These are phyloP conservation scores for Eospalax fontanierii DNA, from an alignment of 2,797 vertebrate genomes.

Conservation along the genomic window DNA sequence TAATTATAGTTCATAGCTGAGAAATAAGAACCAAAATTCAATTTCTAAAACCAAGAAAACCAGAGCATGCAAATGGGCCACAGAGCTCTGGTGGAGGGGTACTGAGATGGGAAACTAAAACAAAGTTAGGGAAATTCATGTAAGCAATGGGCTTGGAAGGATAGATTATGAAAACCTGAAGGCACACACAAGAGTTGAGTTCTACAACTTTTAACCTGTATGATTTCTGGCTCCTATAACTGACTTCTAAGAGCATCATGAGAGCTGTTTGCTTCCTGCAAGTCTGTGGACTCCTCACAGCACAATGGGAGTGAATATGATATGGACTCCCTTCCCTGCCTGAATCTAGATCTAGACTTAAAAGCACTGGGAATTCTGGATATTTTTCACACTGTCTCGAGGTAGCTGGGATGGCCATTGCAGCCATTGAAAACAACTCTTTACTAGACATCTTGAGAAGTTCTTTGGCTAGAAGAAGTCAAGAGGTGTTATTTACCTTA, in stretches of 20 bases:
- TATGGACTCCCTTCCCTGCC: neutral
- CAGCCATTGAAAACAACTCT: neutral
- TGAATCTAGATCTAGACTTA: neutral
- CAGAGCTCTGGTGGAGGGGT: neutral
- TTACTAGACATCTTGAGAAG: neutral
- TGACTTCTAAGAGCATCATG: neutral
- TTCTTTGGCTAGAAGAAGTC: constrained; percentile 82
- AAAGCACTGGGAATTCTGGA: neutral
- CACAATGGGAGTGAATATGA: neutral
- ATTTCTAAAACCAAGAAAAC: neutral
- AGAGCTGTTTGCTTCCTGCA: neutral
- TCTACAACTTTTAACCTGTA: neutral
- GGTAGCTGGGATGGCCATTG: neutral
- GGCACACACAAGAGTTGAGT: neutral
- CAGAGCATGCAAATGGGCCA: neutral
- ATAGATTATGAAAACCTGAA: neutral
- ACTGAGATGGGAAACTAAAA: neutral
- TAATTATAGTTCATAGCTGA: neutral
- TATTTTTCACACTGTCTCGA: neutral
- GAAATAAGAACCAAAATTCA: constrained; percentile 17
- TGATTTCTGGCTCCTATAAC: neutral
- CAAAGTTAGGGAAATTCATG: neutral
- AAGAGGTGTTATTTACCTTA: constrained; percentile 91
- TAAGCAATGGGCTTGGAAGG: neutral
- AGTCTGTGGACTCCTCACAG: neutral